A percentile compares a stretch with the other conserved stretches of the same genome.
Conservation (phyloP, 2,888 invertebrate genomes). For the Cataglyphis livida region DNA sequence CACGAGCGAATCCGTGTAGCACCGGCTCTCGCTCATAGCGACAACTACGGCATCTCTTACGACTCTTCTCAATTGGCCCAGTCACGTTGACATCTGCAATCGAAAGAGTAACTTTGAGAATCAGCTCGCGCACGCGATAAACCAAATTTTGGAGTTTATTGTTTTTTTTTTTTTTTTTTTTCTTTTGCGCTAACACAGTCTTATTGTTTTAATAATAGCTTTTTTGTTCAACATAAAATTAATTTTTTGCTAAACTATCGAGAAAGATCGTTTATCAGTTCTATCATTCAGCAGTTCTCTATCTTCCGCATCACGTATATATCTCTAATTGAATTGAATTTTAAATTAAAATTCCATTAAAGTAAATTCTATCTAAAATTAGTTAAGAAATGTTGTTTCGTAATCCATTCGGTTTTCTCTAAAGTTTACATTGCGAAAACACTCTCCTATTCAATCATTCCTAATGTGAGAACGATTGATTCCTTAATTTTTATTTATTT, state of each 20-base stretch:
- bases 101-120: slow-evolving; percentile 15
- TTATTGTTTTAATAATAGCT: background rate
- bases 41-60: slow-evolving; percentile 70
- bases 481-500: background rate
- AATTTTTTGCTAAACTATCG: background rate
- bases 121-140: background rate
- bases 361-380: background rate
- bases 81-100: slow-evolving; percentile 68
- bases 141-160: background rate
- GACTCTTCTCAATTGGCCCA: slow-evolving; percentile 56
- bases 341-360: background rate
- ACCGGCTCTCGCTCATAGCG: slow-evolving; percentile 78
- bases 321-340: background rate
- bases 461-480: background rate
- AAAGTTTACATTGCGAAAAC: background rate
- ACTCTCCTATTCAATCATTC: background rate
- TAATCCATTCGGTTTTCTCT: background rate
- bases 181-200: background rate
- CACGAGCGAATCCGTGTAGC: slow-evolving; percentile 76
- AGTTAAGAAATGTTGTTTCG: background rate
- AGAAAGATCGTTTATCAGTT: background rate
- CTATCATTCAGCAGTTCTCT: no score
- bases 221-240: background rate
- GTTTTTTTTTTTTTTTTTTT: background rate
- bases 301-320: background rate